A percentile compares a stretch with the other conserved stretches of the same genome.
Evolutionary conservation across 2,888 invertebrate genomes (phyloP).

Genomic region (Calameuta idolon): DNA sequence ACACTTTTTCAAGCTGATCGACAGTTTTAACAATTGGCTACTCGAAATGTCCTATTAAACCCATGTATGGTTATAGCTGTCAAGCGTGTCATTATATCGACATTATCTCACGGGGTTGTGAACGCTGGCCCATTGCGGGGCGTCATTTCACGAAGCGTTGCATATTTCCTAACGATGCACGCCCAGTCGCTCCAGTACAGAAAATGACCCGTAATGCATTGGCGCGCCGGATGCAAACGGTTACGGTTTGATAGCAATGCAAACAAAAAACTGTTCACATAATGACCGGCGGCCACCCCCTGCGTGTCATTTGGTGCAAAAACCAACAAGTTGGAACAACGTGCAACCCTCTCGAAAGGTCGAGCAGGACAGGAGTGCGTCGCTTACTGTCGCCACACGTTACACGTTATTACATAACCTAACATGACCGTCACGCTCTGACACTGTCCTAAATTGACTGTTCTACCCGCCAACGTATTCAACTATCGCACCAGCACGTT

Average conservation of each 20-base stretch:
- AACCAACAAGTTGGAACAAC: conserved; percentile 40
- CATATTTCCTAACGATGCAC: conserved; percentile 10
- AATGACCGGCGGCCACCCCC: conserved; percentile 35
- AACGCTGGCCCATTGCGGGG: not conserved
- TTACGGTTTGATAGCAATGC: conserved; percentile 60
- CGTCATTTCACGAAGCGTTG: conserved; percentile 1
- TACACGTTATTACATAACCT: conserved; percentile 35
- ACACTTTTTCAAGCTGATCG: not conserved
- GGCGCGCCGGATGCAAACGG: conserved; percentile 47
- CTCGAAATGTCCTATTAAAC: not conserved
- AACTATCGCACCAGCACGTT: not conserved
- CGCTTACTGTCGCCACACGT: conserved; percentile 12
- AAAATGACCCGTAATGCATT: conserved; percentile 5
- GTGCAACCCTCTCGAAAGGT: conserved; percentile 11
- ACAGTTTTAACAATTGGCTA: not conserved
- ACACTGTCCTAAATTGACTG: conserved; percentile 58
- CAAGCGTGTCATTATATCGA: conserved; percentile 45
- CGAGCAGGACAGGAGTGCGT: conserved; percentile 6
- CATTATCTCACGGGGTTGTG: conserved; percentile 28
- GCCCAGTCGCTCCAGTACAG: conserved; percentile 4
- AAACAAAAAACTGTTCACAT: conserved; percentile 43
- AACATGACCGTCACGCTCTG: conserved; percentile 51
- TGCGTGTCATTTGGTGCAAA: conserved; percentile 38
- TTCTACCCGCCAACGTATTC: conserved; percentile 29
- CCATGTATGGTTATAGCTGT: not conserved